Evolutionary conservation across 1,140 invertebrate species (phyloP).

Genomic region (Himalopsyche phryganea): DNA sequence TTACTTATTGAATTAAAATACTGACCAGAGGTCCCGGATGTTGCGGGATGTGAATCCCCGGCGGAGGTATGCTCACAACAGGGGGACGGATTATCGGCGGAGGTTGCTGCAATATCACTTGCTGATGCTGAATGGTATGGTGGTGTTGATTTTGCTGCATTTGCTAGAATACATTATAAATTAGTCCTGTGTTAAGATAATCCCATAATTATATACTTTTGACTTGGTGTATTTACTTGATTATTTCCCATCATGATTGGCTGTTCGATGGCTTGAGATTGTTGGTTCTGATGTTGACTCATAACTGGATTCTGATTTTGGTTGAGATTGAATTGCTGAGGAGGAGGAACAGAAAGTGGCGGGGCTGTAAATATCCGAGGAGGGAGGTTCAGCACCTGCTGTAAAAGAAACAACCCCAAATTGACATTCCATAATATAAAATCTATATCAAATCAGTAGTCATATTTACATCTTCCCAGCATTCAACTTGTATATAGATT

Average conservation of each 20-base stretch:
- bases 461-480: no score
- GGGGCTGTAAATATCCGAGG: slow-evolving; percentile 12
- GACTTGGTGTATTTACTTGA: not conserved
- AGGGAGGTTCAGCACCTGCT: slow-evolving; percentile 14
- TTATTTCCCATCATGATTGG: slow-evolving; percentile 14
- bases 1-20: not conserved
- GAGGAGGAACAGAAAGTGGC: slow-evolving; percentile 25
- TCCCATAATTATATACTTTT: no score
- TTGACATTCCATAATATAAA: no score
- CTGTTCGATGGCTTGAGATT: slow-evolving; percentile 14
- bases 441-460: no score
- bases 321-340: slow-evolving; percentile 7
- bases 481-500: no score
- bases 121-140: slow-evolving; percentile 15
- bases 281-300: slow-evolving; percentile 5
- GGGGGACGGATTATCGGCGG: slow-evolving; percentile 15
- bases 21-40: slow-evolving; percentile 29
- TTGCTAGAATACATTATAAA: slow-evolving; percentile 14
- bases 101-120: slow-evolving; percentile 24
- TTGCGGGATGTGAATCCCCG: slow-evolving; percentile 32
- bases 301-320: not conserved
- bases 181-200: slow-evolving; percentile 1
- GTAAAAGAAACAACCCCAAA: slow-evolving; percentile 2
- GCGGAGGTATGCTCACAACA: slow-evolving; percentile 30
- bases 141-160: slow-evolving; percentile 15